Base-by-base conservation (phyloP, 2,888 invertebrate genomes). In the Drepanosiphum platanoidis region DNA sequence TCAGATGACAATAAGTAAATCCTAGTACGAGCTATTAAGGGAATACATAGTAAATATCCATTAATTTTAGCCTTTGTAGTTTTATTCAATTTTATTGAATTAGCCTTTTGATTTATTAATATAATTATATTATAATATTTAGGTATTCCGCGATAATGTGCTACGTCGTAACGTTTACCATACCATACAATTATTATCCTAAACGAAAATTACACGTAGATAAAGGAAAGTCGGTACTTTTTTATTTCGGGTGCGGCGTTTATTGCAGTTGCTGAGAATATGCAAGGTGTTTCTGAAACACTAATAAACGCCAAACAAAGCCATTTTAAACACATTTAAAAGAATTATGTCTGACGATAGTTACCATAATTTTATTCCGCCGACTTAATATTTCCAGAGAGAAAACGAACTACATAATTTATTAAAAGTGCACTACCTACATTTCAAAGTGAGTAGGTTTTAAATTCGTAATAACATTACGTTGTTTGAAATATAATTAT, bases 381-480 rank as follows among this genome's bases (percentile, higher is more conserved):
- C 8, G n/a, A n/a, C 22, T 78, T 42, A 32, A 42, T 66, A 78
- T n/a, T 66, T 7, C 66, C 15, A 15, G 42, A 68, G 32, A 32
- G 15, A 15, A 32, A 79, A n/a, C 32, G 30, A 3, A 46, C n/a
- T 66, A 42, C 36, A 42, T 0, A 42, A 39, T 64, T 30, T n/a
- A 79, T 79, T 66, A n/a, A 11, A 7, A 42, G 30, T 22, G 5
- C 4, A 42, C 11, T 64, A 34, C 11, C 11, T 64, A 34, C 11
- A 13, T 27, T 27, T 27, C 27, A 64, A 27, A 78, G 42, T n/a
- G 46, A 66, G 66, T 30, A 30, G 30, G 30, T 66, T 64, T n/a
- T 22, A 46, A n/a, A 75, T 87, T 86, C 22, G 71, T 86, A 52
- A 86, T 79, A 58, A 58, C 32, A 34, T 74, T 7, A 34, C n/a